Conservation (phyloP, 2,797 vertebrate genomes). For the Enteromius argenteus region DNA sequence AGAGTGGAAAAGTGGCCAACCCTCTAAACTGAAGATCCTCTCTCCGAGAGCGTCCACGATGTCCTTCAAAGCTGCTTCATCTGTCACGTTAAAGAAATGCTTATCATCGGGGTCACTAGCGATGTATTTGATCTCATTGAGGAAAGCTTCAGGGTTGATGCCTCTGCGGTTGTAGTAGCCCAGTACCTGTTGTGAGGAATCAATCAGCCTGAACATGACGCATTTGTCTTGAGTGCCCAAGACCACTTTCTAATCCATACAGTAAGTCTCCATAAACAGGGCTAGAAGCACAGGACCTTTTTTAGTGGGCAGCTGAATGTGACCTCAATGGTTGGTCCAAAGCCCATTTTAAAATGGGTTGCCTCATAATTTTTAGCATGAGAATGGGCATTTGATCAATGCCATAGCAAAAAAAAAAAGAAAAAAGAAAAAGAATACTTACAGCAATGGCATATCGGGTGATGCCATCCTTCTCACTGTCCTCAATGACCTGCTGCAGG, state of each 20-base stretch:
- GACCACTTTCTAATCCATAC: conserved; percentile 1
- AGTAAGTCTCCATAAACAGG: conserved; percentile 12
- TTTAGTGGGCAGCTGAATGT: conserved; percentile 39
- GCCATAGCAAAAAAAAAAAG: conserved; percentile 33
- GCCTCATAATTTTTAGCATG: conserved; percentile 39
- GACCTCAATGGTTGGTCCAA: conserved; percentile 45
- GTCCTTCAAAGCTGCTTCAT: conserved; percentile 95
- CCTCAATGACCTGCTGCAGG: conserved; percentile 92
- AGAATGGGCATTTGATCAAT: conserved; percentile 41
- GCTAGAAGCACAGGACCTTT: conserved; percentile 17
- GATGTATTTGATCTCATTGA: conserved; percentile 96
- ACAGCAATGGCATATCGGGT: conserved; percentile 96
- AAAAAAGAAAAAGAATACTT: conserved; percentile 69
- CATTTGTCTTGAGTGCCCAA: conserved; percentile 17
- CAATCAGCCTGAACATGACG: conserved; percentile 37
- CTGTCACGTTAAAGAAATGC: conserved; percentile 98
- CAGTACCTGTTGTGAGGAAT: conserved; percentile 81
- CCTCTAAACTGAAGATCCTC: conserved; percentile 98
- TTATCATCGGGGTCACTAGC: conserved; percentile 98
- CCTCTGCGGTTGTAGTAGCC: conserved; percentile 97
- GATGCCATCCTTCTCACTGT: conserved; percentile 93
- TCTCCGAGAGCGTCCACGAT: conserved; percentile 97
- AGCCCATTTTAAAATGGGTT: conserved; percentile 37
- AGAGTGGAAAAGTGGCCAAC: conserved; percentile 68
- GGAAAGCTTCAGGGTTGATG: conserved; percentile 94